These are phyloP conservation scores for Dolichallabes microphthalmus DNA, from an alignment of 2,113 vertebrate genomes.

Conservation along the genomic window DNA sequence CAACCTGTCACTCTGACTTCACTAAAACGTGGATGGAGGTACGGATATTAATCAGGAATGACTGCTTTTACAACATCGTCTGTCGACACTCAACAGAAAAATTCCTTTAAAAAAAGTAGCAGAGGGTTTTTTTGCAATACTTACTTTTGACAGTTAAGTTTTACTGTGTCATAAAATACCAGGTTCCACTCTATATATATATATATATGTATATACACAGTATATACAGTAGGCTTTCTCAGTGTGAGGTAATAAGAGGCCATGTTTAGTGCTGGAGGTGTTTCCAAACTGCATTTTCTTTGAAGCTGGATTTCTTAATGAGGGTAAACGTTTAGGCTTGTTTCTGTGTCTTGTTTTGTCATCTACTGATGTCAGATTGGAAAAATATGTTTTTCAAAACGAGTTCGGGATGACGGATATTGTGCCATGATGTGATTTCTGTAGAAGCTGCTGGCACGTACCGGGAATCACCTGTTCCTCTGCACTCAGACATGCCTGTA, in stretches of 20 bases:
- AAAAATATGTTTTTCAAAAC: not conserved
- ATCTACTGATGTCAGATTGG: not conserved
- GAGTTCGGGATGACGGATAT: not conserved
- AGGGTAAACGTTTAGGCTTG: conserved; percentile 5
- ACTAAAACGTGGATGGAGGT: not conserved
- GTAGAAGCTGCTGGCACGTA: not conserved
- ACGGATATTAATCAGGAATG: not conserved
- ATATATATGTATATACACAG: too few species aligned
- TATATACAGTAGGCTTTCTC: too few species aligned
- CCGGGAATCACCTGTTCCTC: conserved; percentile 14
- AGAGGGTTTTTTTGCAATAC: not conserved
- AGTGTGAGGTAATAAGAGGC: not conserved
- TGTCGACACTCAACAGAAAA: not conserved
- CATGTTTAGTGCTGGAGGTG: not conserved
- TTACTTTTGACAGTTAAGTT: not conserved
- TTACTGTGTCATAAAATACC: not conserved
- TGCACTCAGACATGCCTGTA: not conserved
- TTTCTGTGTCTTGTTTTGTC: not conserved
- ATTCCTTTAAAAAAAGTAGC: not conserved
- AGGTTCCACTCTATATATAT: too few species aligned
- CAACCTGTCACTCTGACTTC: not conserved
- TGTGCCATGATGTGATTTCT: not conserved
- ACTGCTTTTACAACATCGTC: not conserved
- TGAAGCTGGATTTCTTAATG: not conserved
- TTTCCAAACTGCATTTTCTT: not conserved